These are phyloP conservation scores for Drosophila kanapiae DNA, from an alignment of 1,140 invertebrate species.

Conservation along the genomic window DNA sequence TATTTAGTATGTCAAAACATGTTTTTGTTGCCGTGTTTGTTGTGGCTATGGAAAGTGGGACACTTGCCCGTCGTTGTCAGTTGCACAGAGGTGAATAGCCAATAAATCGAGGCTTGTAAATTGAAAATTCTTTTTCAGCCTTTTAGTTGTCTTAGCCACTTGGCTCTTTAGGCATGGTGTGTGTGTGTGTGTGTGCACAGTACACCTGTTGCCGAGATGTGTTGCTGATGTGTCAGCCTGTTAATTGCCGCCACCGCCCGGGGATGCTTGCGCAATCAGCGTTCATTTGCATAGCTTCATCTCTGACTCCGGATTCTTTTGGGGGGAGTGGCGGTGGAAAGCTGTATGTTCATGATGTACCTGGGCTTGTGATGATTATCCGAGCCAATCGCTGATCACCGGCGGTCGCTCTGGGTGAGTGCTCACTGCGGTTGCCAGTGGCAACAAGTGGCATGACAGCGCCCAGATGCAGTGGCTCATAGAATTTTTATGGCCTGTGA, in stretches of 20 bases:
- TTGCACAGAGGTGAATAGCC: constrained; percentile 82
- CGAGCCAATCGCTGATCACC: constrained; percentile 28
- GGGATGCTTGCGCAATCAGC: constrained; percentile 71
- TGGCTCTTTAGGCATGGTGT: constrained; percentile 66
- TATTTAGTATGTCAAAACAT: constrained; percentile 84
- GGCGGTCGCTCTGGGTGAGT: constrained; percentile 37
- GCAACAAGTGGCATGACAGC: constrained; percentile 34
- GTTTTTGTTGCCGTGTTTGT: constrained; percentile 62
- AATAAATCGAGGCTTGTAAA: constrained; percentile 84
- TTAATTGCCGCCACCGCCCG: constrained; percentile 59
- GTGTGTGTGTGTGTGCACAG: constrained; percentile 45
- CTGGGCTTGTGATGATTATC: constrained; percentile 14
- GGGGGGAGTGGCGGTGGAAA: not conserved
- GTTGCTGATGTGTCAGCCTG: constrained; percentile 53
- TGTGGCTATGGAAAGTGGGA: constrained; percentile 81
- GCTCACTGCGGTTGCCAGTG: constrained; percentile 44
- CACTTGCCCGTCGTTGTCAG: constrained; percentile 60
- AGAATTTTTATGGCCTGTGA: constrained; percentile 25
- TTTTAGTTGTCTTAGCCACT: constrained; percentile 10
- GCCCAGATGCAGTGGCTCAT: constrained; percentile 14
- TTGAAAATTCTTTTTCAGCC: constrained; percentile 78
- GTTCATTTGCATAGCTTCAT: constrained; percentile 60
- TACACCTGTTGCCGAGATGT: constrained; percentile 65
- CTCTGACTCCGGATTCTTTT: constrained; percentile 16
- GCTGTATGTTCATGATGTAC: not conserved